Base-by-base conservation (phyloP, 2,888 invertebrate genomes). In the Ectemnius cavifrons region DNA sequence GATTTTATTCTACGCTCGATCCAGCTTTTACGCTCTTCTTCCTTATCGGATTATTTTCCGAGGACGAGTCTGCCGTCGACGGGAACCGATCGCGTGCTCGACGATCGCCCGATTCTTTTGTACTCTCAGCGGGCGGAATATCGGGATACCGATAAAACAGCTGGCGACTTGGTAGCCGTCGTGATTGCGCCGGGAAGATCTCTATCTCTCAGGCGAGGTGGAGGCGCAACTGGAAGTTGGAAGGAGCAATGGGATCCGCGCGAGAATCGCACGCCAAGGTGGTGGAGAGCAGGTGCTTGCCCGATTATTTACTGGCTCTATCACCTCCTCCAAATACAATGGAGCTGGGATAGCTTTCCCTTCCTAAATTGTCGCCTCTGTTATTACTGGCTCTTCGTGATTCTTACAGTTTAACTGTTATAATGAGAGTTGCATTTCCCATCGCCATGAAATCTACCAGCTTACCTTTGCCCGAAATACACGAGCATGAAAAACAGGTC, bases 131-230 rank as follows among this genome's bases (percentile, higher is more conserved):
- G 16, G 63, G 67, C 37, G 37, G 61, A 79, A 81, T 81, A 81
- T 79, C 73, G 63, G 64, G 11, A 6, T 37, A 61, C 63, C 79
- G 81, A 81, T 81, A 79, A 73, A 77, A 74, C 81, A 66, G 74
- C 71, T 75, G 81, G 67, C 72, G 81, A 73, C 75, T 81, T 75
- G 77, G 79, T 79, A 81, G 73, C 74, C 60, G 78, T 47, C 74
- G 73, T 78, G 80, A 81, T 81, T 81, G 81, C 74, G 45, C 72
- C 58, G 47, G 49, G 49, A 81, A 76, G 81, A 81, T 81, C 78
- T 78, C 77, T 71, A 73, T 78, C 77, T 71, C 57, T 11, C 37
- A 37, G 8, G 8, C 37, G 37, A 37, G 37, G 6, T 11, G 60
- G 37, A 28, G 58, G 77, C 60, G 65, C 68, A 59, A 62, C 69